These are phyloP conservation scores for Erinaceus europaeus DNA, from an alignment of 2,113 vertebrate genomes.

Conservation along the genomic window DNA sequence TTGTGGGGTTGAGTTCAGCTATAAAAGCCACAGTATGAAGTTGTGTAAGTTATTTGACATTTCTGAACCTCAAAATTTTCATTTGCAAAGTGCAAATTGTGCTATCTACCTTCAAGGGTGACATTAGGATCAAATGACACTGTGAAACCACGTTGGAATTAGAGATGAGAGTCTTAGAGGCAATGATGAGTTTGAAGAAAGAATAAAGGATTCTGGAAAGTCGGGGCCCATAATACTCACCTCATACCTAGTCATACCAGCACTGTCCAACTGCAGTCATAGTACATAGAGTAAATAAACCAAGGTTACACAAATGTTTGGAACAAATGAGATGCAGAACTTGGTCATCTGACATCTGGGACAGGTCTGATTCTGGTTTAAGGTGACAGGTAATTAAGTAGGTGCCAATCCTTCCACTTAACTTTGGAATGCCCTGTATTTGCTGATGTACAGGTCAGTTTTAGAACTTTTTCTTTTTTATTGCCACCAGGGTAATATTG, in stretches of 20 bases:
- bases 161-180: background rate
- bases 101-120: background rate
- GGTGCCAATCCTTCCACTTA: background rate
- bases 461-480: too few species aligned
- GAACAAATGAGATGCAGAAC: background rate
- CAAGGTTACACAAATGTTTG: background rate
- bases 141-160: conserved; percentile 1
- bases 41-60: background rate
- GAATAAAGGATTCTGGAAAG: background rate
- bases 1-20: background rate
- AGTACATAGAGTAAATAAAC: background rate
- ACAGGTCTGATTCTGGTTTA: background rate
- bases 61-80: background rate
- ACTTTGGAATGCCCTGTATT: background rate
- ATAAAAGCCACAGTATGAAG: background rate
- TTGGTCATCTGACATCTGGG: background rate
- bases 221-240: too few species aligned
- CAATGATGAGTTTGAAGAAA: background rate
- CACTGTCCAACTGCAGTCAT: background rate
- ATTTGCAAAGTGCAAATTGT: background rate
- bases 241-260: background rate
- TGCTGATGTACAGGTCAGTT: background rate
- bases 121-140: background rate
- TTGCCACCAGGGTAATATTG: too few species aligned
- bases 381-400: background rate